Conservation (phyloP, 2,113 vertebrate genomes). For the Brienomyrus longianalis region DNA sequence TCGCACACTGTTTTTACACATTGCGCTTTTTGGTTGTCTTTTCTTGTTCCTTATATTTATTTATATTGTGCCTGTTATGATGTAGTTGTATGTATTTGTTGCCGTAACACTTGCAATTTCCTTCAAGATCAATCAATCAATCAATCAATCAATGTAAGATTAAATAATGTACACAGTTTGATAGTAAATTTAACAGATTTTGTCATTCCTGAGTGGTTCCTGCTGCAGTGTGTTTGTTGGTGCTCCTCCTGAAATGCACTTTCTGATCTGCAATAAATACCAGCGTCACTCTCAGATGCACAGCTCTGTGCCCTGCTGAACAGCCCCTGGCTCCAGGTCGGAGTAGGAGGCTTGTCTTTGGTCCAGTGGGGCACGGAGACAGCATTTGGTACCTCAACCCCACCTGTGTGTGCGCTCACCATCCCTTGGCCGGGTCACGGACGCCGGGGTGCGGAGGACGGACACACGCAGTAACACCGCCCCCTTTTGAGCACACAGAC, state of each 20-base stretch:
- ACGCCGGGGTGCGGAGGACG: not conserved
- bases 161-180: not conserved
- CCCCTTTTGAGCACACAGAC: conserved; percentile 28
- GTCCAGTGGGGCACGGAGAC: not conserved
- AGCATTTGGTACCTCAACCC: not conserved
- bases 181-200: not conserved
- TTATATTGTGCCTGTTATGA: not conserved
- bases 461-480: conserved; percentile 31
- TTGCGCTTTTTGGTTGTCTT: not conserved
- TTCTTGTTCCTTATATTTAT: not conserved
- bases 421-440: not conserved
- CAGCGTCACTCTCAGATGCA: not conserved
- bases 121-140: not conserved
- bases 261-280: not conserved
- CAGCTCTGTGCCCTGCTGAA: not conserved
- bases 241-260: not conserved
- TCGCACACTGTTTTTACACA: not conserved
- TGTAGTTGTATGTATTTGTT: not conserved
- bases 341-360: not conserved
- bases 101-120: not conserved
- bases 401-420: not conserved
- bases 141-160: not conserved
- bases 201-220: not conserved
- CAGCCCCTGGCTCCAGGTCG: not conserved
- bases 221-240: not conserved